Base-by-base conservation (phyloP, 2,888 invertebrate genomes). In the Syrista parreyssii region DNA sequence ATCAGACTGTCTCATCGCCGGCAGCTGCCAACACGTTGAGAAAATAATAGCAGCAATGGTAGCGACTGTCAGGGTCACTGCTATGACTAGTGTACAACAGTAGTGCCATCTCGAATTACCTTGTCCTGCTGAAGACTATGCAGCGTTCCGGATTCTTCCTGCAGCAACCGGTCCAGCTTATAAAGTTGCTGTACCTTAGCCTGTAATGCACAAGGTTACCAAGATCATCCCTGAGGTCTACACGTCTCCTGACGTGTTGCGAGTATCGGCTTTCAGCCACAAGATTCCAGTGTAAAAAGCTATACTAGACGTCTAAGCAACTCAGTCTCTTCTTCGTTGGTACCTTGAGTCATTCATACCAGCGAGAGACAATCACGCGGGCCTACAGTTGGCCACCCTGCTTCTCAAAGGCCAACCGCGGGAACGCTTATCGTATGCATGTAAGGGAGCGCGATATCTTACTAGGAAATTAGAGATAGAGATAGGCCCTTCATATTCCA, bases 181-280 rank as follows among this genome's bases (percentile, higher is more conserved):
- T 94, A 97, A 87, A 94, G 93, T 92, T 94, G 96, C 91, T 93
- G 95, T 79, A 97, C 96, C 93, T 95, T 97, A 89, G 93, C 92
- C 94, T 95, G 87, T 69, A 89, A 91, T 80, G 79, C 79, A 55
- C 23, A 55, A 55, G 55, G 23, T 55, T 55, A 71, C 4, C 71
- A 33, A 32, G 31, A 32, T 33, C 15, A 71, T 31, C 71, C 71
- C n/a, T 15, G 71, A 71, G 33, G 33, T 71, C 71, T 71, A 6
- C 4, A 31, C 31, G 71, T 31, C 31, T 30, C 30, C 15, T 4
- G 30, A 69, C 30, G 69, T 12, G 69, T 69, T 11, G 15, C 72
- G 35, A 78, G 78, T 82, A 68, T 82, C 79, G 73, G 40, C 72
- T 82, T 82, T 78, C 82, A 69, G 75, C 76, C 76, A 74, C 75